Percentiles rank a stretch among this genome's conserved stretches.
phyloP scores from a whole-genome alignment of 2,888 invertebrate genomes.

The Agrenia bidenticulata region DNA sequence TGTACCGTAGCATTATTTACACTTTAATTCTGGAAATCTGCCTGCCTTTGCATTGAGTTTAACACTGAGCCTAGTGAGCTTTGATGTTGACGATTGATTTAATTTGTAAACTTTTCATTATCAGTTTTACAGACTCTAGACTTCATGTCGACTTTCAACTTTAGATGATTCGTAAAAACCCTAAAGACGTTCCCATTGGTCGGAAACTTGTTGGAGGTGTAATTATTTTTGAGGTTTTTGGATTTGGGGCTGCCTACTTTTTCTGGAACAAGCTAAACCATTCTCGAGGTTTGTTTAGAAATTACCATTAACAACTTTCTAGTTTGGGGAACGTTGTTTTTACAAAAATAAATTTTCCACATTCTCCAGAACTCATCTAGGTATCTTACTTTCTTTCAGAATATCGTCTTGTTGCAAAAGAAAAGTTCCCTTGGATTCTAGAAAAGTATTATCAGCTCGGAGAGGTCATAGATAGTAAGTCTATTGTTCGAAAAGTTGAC shows the following conservation, averaged over 20 bases:
- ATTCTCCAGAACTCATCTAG: too few relatives aligned
- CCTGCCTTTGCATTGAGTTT: too few relatives aligned
- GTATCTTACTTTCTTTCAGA: too few relatives aligned
- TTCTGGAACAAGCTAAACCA: constrained; percentile 37
- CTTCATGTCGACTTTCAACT: not conserved
- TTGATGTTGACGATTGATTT: not conserved
- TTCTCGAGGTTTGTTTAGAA: constrained; percentile 36
- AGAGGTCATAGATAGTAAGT: constrained; percentile 28
- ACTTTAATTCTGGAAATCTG: too few relatives aligned
- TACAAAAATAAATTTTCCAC: too few relatives aligned
- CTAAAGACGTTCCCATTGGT: constrained; percentile 20
- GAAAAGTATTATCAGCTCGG: constrained; percentile 47
- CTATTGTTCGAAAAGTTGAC: constrained; percentile 35
- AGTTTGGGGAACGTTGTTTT: too few relatives aligned
- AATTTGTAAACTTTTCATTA: not conserved
- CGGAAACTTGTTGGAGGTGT: constrained; percentile 19
- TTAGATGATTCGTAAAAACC: constrained; percentile 30
- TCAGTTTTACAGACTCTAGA: not conserved
- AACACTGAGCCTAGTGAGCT: too few relatives aligned
- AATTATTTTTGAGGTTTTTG: constrained; percentile 34
- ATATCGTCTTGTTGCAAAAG: constrained; percentile 26
- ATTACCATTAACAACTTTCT: too few relatives aligned
- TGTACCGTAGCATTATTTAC: too few relatives aligned
- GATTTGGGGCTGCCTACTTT: constrained; percentile 36
- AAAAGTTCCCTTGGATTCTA: constrained; percentile 43